These are phyloP conservation scores for Chelonus insularis DNA, from an alignment of 1,140 invertebrate species.

Conservation along the genomic window DNA sequence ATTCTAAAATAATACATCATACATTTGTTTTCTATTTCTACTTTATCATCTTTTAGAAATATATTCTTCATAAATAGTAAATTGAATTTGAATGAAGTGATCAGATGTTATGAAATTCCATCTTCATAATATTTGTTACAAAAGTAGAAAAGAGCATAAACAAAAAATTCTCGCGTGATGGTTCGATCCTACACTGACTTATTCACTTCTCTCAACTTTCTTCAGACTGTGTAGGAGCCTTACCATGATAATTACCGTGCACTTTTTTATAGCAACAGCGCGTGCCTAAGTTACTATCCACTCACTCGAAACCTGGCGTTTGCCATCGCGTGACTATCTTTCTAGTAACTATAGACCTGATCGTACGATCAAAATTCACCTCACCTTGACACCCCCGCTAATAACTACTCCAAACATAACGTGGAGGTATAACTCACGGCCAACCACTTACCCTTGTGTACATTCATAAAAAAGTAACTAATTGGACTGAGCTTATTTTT, in stretches of 20 bases:
- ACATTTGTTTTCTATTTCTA: too few relatives aligned
- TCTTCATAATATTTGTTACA: too few relatives aligned
- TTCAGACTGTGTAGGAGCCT: slow-evolving; percentile 7
- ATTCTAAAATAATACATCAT: too few relatives aligned
- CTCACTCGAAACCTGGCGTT: slow-evolving; percentile 3
- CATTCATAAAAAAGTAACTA: slow-evolving; percentile 6
- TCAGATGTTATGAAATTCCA: too few relatives aligned
- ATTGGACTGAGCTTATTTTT: slow-evolving; percentile 11
- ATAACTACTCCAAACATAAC: slow-evolving; percentile 25
- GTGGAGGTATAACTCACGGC: slow-evolving; percentile 5
- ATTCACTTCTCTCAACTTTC: background rate
- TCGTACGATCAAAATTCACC: slow-evolving; percentile 26
- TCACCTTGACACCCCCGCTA: slow-evolving; percentile 33
- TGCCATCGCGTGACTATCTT: slow-evolving; percentile 51
- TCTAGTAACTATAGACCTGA: slow-evolving; percentile 10
- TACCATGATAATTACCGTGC: slow-evolving; percentile 52
- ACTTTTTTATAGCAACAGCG: slow-evolving; percentile 36
- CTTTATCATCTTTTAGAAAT: too few relatives aligned
- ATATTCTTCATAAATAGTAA: too few relatives aligned
- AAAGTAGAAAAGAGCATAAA: too few relatives aligned
- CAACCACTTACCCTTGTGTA: background rate
- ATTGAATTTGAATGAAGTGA: too few relatives aligned
- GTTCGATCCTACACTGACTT: background rate
- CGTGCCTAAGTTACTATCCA: slow-evolving; percentile 40
- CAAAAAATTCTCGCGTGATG: too few relatives aligned